A percentile compares a stretch with the other conserved stretches of the same genome.
Conservation (phyloP, 2,113 vertebrate genomes). For the Cettia cetti region DNA sequence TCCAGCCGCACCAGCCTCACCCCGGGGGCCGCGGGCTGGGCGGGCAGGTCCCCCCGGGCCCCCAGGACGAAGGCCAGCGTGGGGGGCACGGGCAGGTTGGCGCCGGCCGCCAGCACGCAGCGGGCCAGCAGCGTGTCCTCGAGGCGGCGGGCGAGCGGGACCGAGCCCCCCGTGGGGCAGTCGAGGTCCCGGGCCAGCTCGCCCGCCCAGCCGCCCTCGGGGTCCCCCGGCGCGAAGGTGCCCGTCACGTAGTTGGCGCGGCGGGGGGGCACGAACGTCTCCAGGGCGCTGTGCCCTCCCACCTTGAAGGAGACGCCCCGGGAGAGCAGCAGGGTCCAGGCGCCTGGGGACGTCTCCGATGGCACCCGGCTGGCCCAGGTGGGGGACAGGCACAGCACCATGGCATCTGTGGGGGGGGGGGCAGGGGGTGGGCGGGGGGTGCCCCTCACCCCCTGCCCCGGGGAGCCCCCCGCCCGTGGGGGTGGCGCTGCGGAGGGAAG, state of each 20-base stretch:
- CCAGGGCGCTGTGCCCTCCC: slow-evolving; percentile 73
- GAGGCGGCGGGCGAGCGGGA: slow-evolving; percentile 61
- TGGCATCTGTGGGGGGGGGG: slow-evolving; percentile 65
- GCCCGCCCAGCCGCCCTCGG: slow-evolving; percentile 45
- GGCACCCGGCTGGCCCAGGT: slow-evolving; percentile 72
- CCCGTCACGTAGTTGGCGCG: slow-evolving; percentile 75
- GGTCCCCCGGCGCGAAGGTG: slow-evolving; percentile 3
- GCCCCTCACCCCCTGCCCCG: background rate
- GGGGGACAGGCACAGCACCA: slow-evolving; percentile 78
- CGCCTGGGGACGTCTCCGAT: background rate
- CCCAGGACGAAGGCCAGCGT: slow-evolving; percentile 73
- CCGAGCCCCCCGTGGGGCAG: slow-evolving; percentile 75
- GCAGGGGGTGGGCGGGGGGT: accelerated
- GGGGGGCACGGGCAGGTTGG: slow-evolving; percentile 60
- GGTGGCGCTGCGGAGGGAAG: background rate
- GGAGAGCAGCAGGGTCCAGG: slow-evolving; percentile 70
- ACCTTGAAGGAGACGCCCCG: slow-evolving; percentile 75
- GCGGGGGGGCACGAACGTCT: slow-evolving; percentile 72
- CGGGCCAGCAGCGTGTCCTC: slow-evolving; percentile 71
- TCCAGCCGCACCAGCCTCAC: slow-evolving; percentile 66
- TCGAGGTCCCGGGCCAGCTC: slow-evolving; percentile 69
- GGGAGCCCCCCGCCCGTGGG: too few relatives aligned
- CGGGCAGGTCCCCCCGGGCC: background rate
- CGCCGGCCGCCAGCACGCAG: slow-evolving; percentile 59
- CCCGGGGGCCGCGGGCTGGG: background rate